Base-by-base conservation (phyloP, 1,140 invertebrate genomes). In the Eubasilissa regina region DNA sequence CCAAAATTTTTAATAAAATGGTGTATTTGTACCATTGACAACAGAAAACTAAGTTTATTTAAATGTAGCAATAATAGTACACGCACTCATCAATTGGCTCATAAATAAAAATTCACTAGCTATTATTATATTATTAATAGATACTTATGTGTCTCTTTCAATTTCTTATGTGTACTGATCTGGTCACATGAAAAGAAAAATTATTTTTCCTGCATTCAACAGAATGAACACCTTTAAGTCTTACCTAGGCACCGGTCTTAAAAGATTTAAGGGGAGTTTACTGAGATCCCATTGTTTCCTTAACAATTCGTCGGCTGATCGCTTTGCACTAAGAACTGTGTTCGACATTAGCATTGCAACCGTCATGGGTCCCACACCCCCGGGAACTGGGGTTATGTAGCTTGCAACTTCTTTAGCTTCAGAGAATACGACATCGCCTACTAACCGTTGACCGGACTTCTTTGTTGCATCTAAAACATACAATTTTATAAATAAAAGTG, bases 331-430 rank as follows among this genome's bases (percentile, higher is more conserved):
- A 75, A 94, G 90, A 6, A 99, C 95, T 0, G 98, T 99, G 87
- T 99, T 99, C 84, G 94, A 93, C 92, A 99, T 96, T 9, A 99
- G 89, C 98, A 99, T 99, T 11, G 97, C 97, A 19, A 99, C 98
- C 0, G 98, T 99, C 97, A 99, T 98, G 9, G 98, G 98, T 0
- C 98, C 98, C 73, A 99, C 98, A 79, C 98, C 98, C 43, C 98
- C 97, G 11, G 98, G 98, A 17, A 99, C 98, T 1, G 98, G 98
- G 25, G 98, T 99, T 75, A 99, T 97, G 84, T 93, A 94, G 1
- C 93, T 93, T 9, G 97, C 97, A 62, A 96, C 92, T 78, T 93
- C 88, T 64, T 91, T 91, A 7, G 94, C 97, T 86, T 94, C 94
- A 13, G 91, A 90, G 89, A 94, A 99, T 60, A 93, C 94, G 13